Base-by-base conservation (phyloP, 92 coral and sea anemone species). In the Porites rus region DNA sequence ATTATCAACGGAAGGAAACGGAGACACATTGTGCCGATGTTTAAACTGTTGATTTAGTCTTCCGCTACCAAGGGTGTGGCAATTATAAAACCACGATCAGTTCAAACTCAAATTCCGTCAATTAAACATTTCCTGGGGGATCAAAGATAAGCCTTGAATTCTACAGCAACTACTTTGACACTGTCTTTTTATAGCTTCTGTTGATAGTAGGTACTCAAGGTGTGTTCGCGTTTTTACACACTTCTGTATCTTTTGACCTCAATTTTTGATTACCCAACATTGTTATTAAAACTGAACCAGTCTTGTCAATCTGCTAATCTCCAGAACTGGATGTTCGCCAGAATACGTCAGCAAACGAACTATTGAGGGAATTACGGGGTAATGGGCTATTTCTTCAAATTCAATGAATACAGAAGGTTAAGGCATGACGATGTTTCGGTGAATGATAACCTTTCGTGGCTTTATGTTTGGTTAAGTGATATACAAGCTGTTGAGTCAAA, bases 1-100 rank as follows among this genome's bases (percentile, higher is more conserved):
- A 56, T 65, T 79, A 65, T 64, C 60, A 51, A 13, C 59, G 72
- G 83, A 79, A 79, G 72, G 74, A 80, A 76, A 78, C 76, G 28
- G 52, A 50, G 65, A 25, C 50, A 46, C 52, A 22, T 74, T 51
- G 24, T 80, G 31, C 31, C 78, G 58, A 69, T 81, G 59, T 70
- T 81, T 81, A 81, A 81, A 59, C 77, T 81, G 86, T 69, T 81
- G 86, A 81, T 81, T 67, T 22, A 8, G 68, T 81, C 69, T 81
- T 81, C 67, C 76, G 56, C 52, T 13, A 79, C 56, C 38, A 3
- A 56, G 66, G 86, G 86, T n/a, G 77, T 53, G 76, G 86, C 77
- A 19, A 12, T 22, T 13, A 19, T 43, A 13, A 69, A 81, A 25
- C 77, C 85, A 24, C 77, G 68, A 70, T 51, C 10, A 28, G 31